Evolutionary conservation across 2,888 invertebrate genomes (phyloP).

Genomic region (Girardia tigrina): DNA sequence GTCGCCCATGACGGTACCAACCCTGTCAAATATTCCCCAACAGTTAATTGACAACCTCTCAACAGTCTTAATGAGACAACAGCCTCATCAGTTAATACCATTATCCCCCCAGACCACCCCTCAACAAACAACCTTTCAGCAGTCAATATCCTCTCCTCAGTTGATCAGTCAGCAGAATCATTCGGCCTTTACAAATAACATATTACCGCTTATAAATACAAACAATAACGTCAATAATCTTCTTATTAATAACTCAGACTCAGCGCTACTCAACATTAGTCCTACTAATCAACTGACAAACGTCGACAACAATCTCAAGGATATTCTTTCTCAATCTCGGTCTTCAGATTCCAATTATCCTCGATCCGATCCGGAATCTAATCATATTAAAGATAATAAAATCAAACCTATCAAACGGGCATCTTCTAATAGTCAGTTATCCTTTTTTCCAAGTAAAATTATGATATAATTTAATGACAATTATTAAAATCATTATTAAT

Average conservation of each 20-base stretch:
- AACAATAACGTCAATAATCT: not conserved
- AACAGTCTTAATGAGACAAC: constrained; percentile 15
- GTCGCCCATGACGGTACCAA: not conserved
- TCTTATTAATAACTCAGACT: not conserved
- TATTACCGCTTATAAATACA: constrained; percentile 8
- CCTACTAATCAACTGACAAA: not conserved
- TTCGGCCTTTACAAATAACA: not conserved
- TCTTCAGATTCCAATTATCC: constrained; percentile 20
- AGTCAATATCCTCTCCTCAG: not conserved
- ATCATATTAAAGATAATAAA: not conserved
- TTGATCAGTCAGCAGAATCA: not conserved
- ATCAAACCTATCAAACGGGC: constrained; percentile 16
- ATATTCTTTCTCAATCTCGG: not conserved
- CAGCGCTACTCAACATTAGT: not conserved
- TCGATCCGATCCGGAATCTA: not conserved
- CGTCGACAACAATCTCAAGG: constrained; percentile 9
- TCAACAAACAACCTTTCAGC: not conserved
- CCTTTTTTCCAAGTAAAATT: constrained; percentile 11
- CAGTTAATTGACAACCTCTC: constrained; percentile 5
- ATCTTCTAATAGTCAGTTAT: constrained; percentile 17
- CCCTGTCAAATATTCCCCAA: not conserved
- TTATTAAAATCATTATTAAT: too few species aligned
- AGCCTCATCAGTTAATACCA: not conserved
- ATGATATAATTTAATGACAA: too few species aligned
- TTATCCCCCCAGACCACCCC: not conserved